A percentile compares a stretch with the other conserved stretches of the same genome.
phyloP scores from a whole-genome alignment of 2,888 invertebrate genomes.

The Drosophila emarginata region DNA sequence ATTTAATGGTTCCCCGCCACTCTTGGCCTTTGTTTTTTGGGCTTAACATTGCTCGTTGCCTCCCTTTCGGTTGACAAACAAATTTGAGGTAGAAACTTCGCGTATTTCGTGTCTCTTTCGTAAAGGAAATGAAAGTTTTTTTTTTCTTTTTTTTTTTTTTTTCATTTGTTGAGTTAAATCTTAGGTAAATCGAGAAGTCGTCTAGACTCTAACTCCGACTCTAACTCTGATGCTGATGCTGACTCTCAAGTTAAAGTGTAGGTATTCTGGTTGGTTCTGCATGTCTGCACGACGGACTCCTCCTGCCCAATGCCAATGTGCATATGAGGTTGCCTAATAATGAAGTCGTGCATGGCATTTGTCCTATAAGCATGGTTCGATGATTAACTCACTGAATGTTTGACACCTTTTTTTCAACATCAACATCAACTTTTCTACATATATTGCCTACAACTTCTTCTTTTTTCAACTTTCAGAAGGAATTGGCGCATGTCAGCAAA shows the following conservation, averaged over 20 bases:
- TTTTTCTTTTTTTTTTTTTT: background rate
- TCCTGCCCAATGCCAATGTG: slow-evolving; percentile 49
- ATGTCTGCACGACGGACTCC: slow-evolving; percentile 58
- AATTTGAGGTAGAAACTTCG: slow-evolving; percentile 58
- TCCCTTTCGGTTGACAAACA: slow-evolving; percentile 47
- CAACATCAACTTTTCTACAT: background rate
- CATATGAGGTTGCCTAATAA: slow-evolving; percentile 70
- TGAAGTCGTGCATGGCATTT: slow-evolving; percentile 74
- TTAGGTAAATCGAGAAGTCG: slow-evolving; percentile 1
- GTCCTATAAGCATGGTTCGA: slow-evolving; percentile 44
- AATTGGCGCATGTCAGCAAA: slow-evolving; percentile 50
- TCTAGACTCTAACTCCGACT: slow-evolving; percentile 5
- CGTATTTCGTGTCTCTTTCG: slow-evolving; percentile 51
- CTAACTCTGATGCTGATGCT: background rate
- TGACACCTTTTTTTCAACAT: slow-evolving; percentile 63
- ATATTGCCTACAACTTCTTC: background rate
- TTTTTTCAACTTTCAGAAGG: slow-evolving; percentile 11
- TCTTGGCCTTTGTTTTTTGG: no score
- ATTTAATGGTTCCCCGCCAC: slow-evolving; percentile 53
- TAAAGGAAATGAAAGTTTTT: slow-evolving; percentile 40
- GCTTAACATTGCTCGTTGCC: background rate
- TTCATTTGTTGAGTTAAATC: background rate
- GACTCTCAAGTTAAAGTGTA: no score
- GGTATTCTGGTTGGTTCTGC: slow-evolving; percentile 29
- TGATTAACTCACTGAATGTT: slow-evolving; percentile 59